Evolutionary conservation across 1,140 invertebrate genomes (phyloP).

Genomic region (Zophobas morio): DNA sequence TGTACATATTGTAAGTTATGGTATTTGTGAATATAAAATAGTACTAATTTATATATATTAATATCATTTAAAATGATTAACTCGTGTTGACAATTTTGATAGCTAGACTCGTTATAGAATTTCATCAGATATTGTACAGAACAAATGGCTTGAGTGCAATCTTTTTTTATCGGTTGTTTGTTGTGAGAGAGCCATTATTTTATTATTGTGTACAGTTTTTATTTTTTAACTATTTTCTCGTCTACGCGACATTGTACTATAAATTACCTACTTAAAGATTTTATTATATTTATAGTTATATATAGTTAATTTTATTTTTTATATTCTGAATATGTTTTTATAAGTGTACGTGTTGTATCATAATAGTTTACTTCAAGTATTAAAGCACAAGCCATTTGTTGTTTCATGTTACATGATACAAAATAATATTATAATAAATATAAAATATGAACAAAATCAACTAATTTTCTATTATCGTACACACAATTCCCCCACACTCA

Average conservation of each 20-base stretch:
- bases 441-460: constrained; percentile 53
- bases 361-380: constrained; percentile 63
- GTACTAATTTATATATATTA: constrained; percentile 67
- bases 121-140: constrained; percentile 64
- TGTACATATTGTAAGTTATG: constrained; percentile 71
- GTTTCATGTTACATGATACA: constrained; percentile 62
- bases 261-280: constrained; percentile 61
- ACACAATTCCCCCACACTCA: constrained; percentile 28
- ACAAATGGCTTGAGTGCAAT: constrained; percentile 68
- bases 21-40: constrained; percentile 68
- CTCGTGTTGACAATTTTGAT: constrained; percentile 68
- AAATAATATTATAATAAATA: constrained; percentile 59
- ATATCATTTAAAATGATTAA: constrained; percentile 68
- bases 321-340: constrained; percentile 61
- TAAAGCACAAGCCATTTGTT: constrained; percentile 61
- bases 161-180: constrained; percentile 60
- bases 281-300: constrained; percentile 58
- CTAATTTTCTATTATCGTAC: constrained; percentile 53
- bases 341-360: constrained; percentile 59
- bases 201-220: constrained; percentile 59
- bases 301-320: constrained; percentile 62
- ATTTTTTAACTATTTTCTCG: constrained; percentile 53
- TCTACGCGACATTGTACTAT: constrained; percentile 55
- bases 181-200: constrained; percentile 62
- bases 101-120: constrained; percentile 66